Base-by-base conservation (phyloP, 2,113 vertebrate species). In the Ramphastos sulfuratus region DNA sequence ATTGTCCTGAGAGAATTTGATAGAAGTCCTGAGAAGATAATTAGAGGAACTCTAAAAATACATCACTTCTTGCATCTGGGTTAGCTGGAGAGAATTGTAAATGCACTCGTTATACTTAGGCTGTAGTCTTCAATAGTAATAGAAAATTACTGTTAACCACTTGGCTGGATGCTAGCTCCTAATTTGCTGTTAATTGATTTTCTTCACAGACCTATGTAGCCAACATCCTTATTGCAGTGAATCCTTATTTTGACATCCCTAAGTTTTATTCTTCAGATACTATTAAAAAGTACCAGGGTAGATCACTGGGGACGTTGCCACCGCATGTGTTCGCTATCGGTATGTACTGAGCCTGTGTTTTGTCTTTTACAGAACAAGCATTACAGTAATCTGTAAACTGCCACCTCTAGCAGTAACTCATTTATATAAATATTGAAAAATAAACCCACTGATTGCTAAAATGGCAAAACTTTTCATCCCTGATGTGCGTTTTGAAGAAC, bases 191-290 rank as follows among this genome's bases (percentile, higher is more conserved):
- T 69, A 15, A 19, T 85, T 96, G n/a, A 79, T 93, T 83, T 83
- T 81, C 33, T 75, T 96, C n/a, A 80, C 98, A 99, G 99, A 99
- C 99, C 1, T 99, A 98, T 67, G 99, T 99, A 59, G 99, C 99
- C 95, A 99, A 99, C 96, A 99, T 99, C 96, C 97, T 99, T 95
- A 99, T 99, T 76, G 99, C 99, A 37, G 98, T 99, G 94, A 99
- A 99, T 86, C 99, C 99, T 1, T 99, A 99, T 96, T 99, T 98
- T 94, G 99, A 99, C 97, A 98, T 99, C 93, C 99, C 98, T 23
- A 99, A 99, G 97, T 98, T 99, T 75, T 99, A 99, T 95, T 96
- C 98, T 17, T 97, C 98, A 15, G 98, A 99, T 8, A 96, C 98
- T 95, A 99, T 99, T 97, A 98, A 98, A 88, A 97, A 98, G 31